These are phyloP conservation scores for Cheiracanthium punctorium DNA, from an alignment of 2,888 invertebrate genomes.

Conservation along the genomic window DNA sequence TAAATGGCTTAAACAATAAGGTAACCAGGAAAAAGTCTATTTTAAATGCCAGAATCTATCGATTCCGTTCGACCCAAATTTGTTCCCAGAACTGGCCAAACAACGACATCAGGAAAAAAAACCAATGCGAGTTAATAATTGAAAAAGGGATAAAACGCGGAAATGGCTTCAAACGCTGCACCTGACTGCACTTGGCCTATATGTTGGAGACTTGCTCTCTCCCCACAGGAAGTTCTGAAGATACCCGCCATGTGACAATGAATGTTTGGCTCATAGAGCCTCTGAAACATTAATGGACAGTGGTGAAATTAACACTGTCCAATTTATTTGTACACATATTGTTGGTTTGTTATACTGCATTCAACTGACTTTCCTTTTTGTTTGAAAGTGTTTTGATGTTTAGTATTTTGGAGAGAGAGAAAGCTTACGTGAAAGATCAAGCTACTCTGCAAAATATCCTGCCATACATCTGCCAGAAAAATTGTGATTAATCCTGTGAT, in stretches of 20 bases:
- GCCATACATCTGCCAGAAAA: too few relatives aligned
- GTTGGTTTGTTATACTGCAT: too few relatives aligned
- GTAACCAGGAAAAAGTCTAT: constrained; percentile 8
- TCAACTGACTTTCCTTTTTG: too few relatives aligned
- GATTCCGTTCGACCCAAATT: constrained; percentile 50
- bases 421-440: too few relatives aligned
- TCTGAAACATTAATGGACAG: too few relatives aligned
- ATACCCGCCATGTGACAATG: not conserved
- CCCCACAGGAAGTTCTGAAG: not conserved
- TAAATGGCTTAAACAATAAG: not conserved
- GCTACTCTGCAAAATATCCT: too few relatives aligned
- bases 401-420: too few relatives aligned
- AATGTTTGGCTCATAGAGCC: too few relatives aligned
- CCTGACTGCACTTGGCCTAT: constrained; percentile 66
- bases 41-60: constrained; percentile 25
- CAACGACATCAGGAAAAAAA: constrained; percentile 16
- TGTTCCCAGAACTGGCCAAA: not conserved
- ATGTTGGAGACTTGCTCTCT: constrained; percentile 12
- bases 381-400: too few relatives aligned
- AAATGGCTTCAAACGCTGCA: constrained; percentile 52
- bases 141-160: constrained; percentile 56
- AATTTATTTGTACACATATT: too few relatives aligned
- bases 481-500: too few relatives aligned
- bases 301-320: too few relatives aligned
- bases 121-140: constrained; percentile 65